A percentile compares a stretch with the other conserved stretches of the same genome.
These are phyloP conservation scores for Lophura nycthemera DNA, from an alignment of 2,113 vertebrate species.

Conservation along the genomic window DNA sequence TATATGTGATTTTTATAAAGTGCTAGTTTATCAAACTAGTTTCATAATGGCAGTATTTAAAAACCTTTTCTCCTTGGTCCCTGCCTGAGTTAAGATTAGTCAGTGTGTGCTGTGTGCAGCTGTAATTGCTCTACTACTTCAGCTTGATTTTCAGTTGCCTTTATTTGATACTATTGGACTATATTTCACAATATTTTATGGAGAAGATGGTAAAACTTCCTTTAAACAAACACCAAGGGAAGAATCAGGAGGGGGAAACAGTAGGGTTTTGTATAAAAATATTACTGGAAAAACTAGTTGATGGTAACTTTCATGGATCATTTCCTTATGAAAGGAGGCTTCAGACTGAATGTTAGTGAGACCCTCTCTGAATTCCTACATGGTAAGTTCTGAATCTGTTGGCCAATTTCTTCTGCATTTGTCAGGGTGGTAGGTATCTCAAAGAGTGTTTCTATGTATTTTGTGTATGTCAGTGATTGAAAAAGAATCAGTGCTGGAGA, in stretches of 20 bases:
- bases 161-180: not conserved
- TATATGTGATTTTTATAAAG: not conserved
- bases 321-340: not conserved
- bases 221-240: not conserved
- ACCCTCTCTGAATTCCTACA: fast-evolving
- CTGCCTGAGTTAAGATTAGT: not conserved
- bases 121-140: not conserved
- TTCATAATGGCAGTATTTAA: not conserved
- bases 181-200: not conserved
- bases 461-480: not conserved
- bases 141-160: not conserved
- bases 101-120: not conserved
- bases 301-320: not conserved
- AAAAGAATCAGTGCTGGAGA: not conserved
- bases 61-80: not conserved
- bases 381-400: not conserved
- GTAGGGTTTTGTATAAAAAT: not conserved
- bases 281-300: not conserved
- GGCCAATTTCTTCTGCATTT: not conserved
- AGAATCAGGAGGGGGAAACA: not conserved
- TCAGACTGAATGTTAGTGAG: not conserved
- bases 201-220: not conserved
- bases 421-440: not conserved
- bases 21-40: not conserved
- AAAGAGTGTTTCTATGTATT: not conserved